A percentile compares a stretch with the other conserved stretches of the same genome.
phyloP scores from a whole-genome alignment of 1,140 invertebrate genomes.

The Melitaea cinxia region DNA sequence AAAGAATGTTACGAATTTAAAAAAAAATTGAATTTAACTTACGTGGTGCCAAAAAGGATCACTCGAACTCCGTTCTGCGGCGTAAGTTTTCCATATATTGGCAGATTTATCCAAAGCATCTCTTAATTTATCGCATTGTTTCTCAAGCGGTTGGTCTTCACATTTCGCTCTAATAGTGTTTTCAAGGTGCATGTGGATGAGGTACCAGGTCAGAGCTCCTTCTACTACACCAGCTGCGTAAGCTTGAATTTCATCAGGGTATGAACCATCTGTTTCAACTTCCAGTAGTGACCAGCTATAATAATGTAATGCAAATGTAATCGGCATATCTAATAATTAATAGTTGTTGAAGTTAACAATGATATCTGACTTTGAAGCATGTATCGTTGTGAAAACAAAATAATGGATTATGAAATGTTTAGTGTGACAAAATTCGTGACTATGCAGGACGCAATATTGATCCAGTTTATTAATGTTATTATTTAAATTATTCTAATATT shows the following conservation, averaged over 20 bases:
- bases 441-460: no score
- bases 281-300: conserved; percentile 90
- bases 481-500: no score
- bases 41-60: conserved; percentile 93
- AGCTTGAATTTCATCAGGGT: conserved; percentile 90
- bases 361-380: no score
- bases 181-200: conserved; percentile 91
- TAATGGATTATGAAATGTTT: no score
- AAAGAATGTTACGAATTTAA: no score
- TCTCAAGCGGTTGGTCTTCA: conserved; percentile 83
- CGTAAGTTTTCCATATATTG: conserved; percentile 83
- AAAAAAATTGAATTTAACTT: no score
- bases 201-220: conserved; percentile 90
- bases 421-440: no score
- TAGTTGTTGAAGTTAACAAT: no score
- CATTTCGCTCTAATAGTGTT: conserved; percentile 89
- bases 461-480: no score
- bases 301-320: neutral
- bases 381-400: no score
- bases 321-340: neutral
- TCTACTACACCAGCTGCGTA: conserved; percentile 95
- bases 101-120: conserved; percentile 86
- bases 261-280: conserved; percentile 87
- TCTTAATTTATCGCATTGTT: conserved; percentile 86
- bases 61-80: conserved; percentile 71